Base-by-base conservation (phyloP, 2,888 invertebrate genomes). In the Notocelia uddmanniana region DNA sequence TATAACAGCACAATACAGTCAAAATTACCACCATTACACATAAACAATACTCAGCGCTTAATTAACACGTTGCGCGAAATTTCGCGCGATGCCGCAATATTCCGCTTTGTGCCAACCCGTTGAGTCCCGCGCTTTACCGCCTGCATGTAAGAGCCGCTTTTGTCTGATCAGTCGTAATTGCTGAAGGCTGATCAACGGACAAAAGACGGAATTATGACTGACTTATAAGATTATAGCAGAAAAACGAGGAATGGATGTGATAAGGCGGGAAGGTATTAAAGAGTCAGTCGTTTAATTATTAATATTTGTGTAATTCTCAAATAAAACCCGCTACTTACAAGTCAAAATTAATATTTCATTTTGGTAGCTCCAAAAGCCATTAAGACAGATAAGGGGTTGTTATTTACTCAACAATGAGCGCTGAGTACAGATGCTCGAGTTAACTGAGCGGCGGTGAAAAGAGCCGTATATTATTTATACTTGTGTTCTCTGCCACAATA, bases 11-110 rank as follows among this genome's bases (percentile, higher is more conserved):
- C 69, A 59, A 52, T 48, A 50, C 58, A 64, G 58, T 45, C 69
- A 45, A 71, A 71, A 71, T 67, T 66, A 34, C 71, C 45, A 21
- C 52, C 66, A 67, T 71, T 71, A 71, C 58, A 71, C 66, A 66
- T 59, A 71, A 71, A 71, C 71, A 71, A 71, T 71, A 52, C 71
- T 66, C 66, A n/a, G 59, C 66, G 58, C 71, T 71, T 71, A 71
- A 71, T 71, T 71, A 71, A 71, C 71, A 71, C 66, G 48, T 67
- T 48, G 66, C 64, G 64, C 59, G 66, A 45, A 60, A 60, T 71
- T 66, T 41, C 59, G 11, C 52, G 21, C 23, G 10, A 54, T 45
- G 11, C 59, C 71, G 48, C 41, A 54, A 60, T 66, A 54, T 59
- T 21, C 50, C 58, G 64, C 64, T 59, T 66, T 66, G 41, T 59